Evolutionary conservation across 2,888 invertebrate genomes (phyloP).

Genomic region (Ephialtes manifestator): DNA sequence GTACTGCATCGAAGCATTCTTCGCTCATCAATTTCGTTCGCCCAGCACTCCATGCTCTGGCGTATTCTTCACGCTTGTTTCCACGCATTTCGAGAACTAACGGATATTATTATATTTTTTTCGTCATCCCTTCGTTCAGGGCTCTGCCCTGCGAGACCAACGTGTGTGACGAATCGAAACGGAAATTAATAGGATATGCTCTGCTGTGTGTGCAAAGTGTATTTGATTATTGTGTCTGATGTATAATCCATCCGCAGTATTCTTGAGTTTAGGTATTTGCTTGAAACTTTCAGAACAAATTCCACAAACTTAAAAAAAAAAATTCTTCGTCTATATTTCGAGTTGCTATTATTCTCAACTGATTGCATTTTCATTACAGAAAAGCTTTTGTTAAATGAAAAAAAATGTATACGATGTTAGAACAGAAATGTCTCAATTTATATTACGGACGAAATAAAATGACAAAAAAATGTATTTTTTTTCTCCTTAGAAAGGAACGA

Average conservation of each 20-base stretch:
- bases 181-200: slow-evolving; percentile 80
- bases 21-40: slow-evolving; percentile 26
- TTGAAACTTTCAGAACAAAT: neutral
- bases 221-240: slow-evolving; percentile 9
- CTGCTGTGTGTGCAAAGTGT: slow-evolving; percentile 20
- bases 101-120: slow-evolving; percentile 77
- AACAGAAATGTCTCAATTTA: too few species aligned
- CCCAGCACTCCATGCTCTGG: neutral
- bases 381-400: neutral
- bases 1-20: neutral
- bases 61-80: slow-evolving; percentile 75
- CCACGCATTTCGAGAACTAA: slow-evolving; percentile 71
- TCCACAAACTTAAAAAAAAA: neutral
- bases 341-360: neutral
- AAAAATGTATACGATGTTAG: too few species aligned
- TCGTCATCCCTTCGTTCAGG: slow-evolving; percentile 63
- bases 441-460: neutral
- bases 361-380: neutral
- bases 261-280: neutral
- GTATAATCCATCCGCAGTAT: neutral
- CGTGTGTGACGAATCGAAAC: slow-evolving; percentile 79
- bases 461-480: neutral
- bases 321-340: neutral
- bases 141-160: slow-evolving; percentile 56
- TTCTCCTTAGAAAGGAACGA: neutral